Evolutionary conservation across 2,113 vertebrate genomes (phyloP), one percentile per base, ranked within the genome.

Genomic region (Brachyhypopomus gauderio): DNA sequence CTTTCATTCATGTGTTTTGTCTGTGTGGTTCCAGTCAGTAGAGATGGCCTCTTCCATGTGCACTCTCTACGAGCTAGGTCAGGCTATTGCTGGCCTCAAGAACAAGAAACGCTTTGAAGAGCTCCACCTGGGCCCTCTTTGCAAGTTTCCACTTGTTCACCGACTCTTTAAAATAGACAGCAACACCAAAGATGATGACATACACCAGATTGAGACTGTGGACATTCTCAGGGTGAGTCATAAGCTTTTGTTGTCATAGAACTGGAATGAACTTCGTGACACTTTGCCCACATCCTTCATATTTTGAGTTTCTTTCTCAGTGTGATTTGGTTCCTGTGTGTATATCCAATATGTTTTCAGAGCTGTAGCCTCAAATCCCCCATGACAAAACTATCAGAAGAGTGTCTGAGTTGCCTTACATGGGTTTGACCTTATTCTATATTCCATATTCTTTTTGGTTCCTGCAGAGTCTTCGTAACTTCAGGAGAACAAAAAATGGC

Each of bases 21-120:
- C 45, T 38, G 2, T 84, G 8, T 76, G 7, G 7, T 78, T 0
- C 72, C 75, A 95, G 94, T 86, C 88, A 30, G 79, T 89, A 55
- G 91, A 92, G 55, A 86, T 87, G 0, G 81, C 86, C 56, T 76
- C 86, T 1, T 86, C 88, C n/a, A 79, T 94, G 64, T 92, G 89
- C 64, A 95, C 94, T 4, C 85, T 95, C 52, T 92, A 95, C 2
- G 94, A 95, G 89, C 77, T 95, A 48, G 91, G 91, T 25, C 91
- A 92, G 64, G 83, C 89, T 0, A 84, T 95, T 80, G 94, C 93
- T 0, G 84, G 82, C 16, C 88, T 95, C 56, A 93, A 95, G 88
- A 84, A 92, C 89, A 95, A 93, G 88, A 92, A 91, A 72, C 90
- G 36, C 38, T 95, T 90, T 16, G 92, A 94, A 19, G 94, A 95